These are phyloP conservation scores for Cyrtonyx montezumae DNA, from an alignment of 2,113 vertebrate genomes.

Conservation along the genomic window DNA sequence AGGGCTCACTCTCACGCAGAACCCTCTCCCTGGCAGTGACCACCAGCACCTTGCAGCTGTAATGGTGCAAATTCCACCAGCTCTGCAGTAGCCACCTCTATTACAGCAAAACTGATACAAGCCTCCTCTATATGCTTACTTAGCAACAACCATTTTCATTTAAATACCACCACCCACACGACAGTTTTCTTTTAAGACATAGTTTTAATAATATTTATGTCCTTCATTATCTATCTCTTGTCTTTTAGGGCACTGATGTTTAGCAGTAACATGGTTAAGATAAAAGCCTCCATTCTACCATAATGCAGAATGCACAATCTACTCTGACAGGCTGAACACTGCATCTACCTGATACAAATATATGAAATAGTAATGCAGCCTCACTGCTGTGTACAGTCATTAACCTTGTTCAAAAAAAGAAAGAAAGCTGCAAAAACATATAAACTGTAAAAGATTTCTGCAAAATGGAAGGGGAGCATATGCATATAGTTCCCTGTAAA, in stretches of 20 bases:
- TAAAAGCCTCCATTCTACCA: slow-evolving; percentile 1
- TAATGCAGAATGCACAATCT: not conserved
- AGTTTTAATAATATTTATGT: slow-evolving; percentile 3
- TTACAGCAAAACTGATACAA: not conserved
- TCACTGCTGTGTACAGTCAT: not conserved
- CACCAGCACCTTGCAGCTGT: not conserved
- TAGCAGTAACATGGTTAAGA: not conserved
- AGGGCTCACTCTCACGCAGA: not conserved
- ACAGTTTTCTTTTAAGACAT: not conserved
- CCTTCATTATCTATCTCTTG: not conserved
- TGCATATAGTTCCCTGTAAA: not conserved
- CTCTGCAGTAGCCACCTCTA: not conserved
- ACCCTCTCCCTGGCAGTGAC: not conserved
- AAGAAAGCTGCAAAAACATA: not conserved
- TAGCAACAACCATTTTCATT: slow-evolving; percentile 11
- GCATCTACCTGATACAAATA: not conserved
- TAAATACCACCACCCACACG: not conserved
- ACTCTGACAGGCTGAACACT: not conserved
- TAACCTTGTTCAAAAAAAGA: not conserved
- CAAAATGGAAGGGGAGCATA: not conserved
- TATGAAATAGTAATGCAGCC: not conserved
- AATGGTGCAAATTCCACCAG: not conserved
- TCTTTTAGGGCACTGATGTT: not conserved
- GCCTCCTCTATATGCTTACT: not conserved
- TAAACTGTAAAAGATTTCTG: not conserved